Conservation (phyloP, 2,113 vertebrate genomes). For the Xiphophorus maculatus region DNA sequence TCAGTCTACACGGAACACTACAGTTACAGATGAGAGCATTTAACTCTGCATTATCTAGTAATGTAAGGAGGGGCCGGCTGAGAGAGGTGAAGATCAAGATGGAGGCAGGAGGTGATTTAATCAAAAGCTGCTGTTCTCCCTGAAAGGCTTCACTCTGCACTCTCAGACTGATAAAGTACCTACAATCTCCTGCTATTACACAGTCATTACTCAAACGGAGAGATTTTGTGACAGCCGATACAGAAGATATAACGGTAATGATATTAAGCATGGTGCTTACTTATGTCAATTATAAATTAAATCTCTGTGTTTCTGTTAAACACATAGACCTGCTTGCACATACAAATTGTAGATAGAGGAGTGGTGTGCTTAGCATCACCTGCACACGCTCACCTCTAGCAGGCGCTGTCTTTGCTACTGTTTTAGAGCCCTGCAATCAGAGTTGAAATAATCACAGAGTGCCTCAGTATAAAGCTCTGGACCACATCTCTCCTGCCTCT, state of each 20-base stretch:
- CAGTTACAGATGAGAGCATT: slow-evolving; percentile 67
- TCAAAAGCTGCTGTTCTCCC: slow-evolving; percentile 41
- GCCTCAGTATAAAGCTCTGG: slow-evolving; percentile 37
- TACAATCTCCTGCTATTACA: slow-evolving; percentile 41
- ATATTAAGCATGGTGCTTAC: slow-evolving; percentile 31
- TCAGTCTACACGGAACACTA: slow-evolving; percentile 67
- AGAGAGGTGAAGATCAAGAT: slow-evolving; percentile 43
- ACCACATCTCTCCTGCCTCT: slow-evolving; percentile 31
- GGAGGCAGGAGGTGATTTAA: slow-evolving; percentile 47
- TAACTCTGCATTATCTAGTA: slow-evolving; percentile 61
- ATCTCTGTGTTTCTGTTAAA: slow-evolving; percentile 4
- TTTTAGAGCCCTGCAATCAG: slow-evolving; percentile 55
- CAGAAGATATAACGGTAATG: slow-evolving; percentile 24
- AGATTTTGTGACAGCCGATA: slow-evolving; percentile 28
- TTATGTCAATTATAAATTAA: slow-evolving; percentile 17
- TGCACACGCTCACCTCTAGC: slow-evolving; percentile 12
- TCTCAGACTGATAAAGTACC: slow-evolving; percentile 33
- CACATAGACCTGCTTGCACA: slow-evolving; percentile 11
- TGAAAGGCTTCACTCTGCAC: slow-evolving; percentile 40
- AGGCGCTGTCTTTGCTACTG: slow-evolving; percentile 16
- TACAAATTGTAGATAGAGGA: background rate
- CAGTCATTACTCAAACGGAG: slow-evolving; percentile 40
- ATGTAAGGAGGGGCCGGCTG: slow-evolving; percentile 32
- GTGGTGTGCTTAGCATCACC: background rate
- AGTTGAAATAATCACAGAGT: slow-evolving; percentile 51